A percentile compares a stretch with the other conserved stretches of the same genome.
These are phyloP conservation scores for Psilopsiagon aymara DNA, from an alignment of 2,113 vertebrate genomes.

Conservation along the genomic window DNA sequence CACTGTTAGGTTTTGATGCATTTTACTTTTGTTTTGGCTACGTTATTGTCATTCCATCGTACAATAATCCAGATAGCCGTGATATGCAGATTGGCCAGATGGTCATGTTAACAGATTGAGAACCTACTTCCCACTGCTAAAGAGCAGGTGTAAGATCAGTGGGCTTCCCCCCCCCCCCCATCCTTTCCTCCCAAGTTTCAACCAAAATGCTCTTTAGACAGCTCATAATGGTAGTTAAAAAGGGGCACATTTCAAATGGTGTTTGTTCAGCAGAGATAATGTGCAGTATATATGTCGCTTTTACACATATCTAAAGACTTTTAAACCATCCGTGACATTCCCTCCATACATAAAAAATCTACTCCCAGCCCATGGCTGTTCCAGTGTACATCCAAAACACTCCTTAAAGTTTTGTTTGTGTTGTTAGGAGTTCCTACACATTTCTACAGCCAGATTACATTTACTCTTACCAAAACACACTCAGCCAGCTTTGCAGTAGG, in stretches of 20 bases:
- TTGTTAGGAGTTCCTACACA: not conserved
- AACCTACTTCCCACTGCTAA: constrained; percentile 82
- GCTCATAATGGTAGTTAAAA: constrained; percentile 35
- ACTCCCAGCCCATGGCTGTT: not conserved
- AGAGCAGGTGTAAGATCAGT: constrained; percentile 81
- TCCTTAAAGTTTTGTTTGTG: not conserved
- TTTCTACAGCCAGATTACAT: not conserved
- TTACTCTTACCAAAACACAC: not conserved
- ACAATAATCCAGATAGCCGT: constrained; percentile 73
- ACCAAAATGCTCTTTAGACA: constrained; percentile 59
- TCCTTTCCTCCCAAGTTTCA: constrained; percentile 49
- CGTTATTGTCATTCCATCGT: constrained; percentile 78
- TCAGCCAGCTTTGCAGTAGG: not conserved
- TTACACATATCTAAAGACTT: not conserved
- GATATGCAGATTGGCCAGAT: constrained; percentile 83
- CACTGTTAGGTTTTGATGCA: constrained; percentile 62
- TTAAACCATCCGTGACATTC: not conserved
- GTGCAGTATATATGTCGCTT: not conserved
- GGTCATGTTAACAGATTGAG: constrained; percentile 82
- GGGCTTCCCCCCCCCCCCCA: not conserved
- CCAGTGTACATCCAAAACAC: not conserved
- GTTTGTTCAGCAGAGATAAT: constrained; percentile 20
- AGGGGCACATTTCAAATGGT: constrained; percentile 8
- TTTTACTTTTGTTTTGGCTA: constrained; percentile 73
- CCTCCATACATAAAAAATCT: not conserved